Conservation (phyloP, 1,140 invertebrate species). For the Teleogryllus occipitalis region DNA sequence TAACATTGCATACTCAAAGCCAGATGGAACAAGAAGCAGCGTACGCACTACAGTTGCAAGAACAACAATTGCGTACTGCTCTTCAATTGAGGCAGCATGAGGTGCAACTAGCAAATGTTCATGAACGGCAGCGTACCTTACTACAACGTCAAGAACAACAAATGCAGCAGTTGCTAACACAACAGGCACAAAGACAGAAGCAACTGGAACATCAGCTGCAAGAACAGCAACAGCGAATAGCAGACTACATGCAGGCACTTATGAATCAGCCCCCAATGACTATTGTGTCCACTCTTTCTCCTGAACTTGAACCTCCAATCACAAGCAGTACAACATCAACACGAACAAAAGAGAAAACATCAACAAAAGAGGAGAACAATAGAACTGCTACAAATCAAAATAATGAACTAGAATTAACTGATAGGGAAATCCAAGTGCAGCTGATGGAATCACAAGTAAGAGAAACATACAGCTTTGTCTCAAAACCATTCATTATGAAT, state of each 20-base stretch:
- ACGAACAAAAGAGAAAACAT: background rate
- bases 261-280: background rate
- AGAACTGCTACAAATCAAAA: background rate
- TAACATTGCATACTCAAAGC: background rate
- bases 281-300: background rate
- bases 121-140: conserved; percentile 11
- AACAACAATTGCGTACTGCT: conserved; percentile 16
- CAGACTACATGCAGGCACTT: conserved; percentile 12
- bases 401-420: background rate
- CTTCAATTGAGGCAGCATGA: conserved; percentile 16
- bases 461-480: too few relatives aligned
- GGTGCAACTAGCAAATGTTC: conserved; percentile 9
- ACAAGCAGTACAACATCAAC: background rate
- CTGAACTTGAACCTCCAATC: background rate
- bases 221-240: conserved; percentile 14
- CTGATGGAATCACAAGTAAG: background rate
- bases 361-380: background rate
- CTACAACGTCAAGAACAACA: conserved; percentile 15
- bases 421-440: background rate
- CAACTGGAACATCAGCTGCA: conserved; percentile 11
- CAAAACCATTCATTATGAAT: too few relatives aligned
- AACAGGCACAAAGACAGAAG: conserved; percentile 14
- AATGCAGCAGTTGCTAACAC: conserved; percentile 7
- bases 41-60: conserved; percentile 14
- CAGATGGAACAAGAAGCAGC: conserved; percentile 14